Conservation (phyloP, 2,113 vertebrate genomes). For the Panthera tigris region DNA sequence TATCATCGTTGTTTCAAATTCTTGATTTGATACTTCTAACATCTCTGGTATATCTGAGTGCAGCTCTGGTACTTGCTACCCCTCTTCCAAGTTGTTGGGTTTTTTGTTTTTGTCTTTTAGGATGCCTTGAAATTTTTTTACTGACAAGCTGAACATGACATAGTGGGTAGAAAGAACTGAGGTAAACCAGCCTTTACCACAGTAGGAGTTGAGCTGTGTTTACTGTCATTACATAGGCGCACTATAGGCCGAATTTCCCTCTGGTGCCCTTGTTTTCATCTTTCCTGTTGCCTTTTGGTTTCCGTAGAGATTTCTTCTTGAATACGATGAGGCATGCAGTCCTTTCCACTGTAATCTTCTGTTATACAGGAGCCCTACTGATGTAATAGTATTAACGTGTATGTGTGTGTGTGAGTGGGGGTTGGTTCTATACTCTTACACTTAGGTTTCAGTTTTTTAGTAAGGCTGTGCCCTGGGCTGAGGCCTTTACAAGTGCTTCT, state of each 20-base stretch:
- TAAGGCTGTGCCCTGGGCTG: not conserved
- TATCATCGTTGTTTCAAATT: not conserved
- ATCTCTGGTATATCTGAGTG: not conserved
- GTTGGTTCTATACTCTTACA: not conserved
- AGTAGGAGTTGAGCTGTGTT: not conserved
- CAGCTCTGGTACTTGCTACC: not conserved
- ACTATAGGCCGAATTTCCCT: not conserved
- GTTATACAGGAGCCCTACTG: not conserved
- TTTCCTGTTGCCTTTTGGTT: not conserved
- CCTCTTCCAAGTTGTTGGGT: not conserved
- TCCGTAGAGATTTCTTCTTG: not conserved
- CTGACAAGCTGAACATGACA: not conserved
- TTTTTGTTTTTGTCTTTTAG: not conserved
- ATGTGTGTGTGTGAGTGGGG: not conserved
- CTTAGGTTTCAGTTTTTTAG: not conserved
- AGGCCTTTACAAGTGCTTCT: not conserved
- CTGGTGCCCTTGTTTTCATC: not conserved
- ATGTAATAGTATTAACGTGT: not conserved
- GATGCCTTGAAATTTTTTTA: not conserved
- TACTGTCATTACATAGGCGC: not conserved
- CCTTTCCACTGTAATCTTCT: not conserved
- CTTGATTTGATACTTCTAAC: not conserved
- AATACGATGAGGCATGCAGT: not conserved
- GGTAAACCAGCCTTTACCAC: not conserved
- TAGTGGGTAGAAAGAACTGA: not conserved